Base-by-base conservation (phyloP, 1,140 invertebrate genomes). In the Ladona fulva region DNA sequence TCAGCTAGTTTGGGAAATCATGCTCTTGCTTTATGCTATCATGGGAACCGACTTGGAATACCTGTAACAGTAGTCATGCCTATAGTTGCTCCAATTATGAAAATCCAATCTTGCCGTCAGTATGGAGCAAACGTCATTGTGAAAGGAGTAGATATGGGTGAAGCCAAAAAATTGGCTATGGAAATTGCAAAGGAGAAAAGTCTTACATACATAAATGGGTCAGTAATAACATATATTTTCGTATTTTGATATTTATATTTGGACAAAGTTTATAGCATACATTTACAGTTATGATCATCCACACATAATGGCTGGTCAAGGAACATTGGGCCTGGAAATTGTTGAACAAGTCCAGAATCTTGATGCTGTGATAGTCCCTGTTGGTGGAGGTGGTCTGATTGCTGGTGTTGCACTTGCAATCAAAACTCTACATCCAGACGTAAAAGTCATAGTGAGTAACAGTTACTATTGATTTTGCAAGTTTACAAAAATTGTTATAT, bases 21-120 rank as follows among this genome's bases (percentile, higher is more conserved):
- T 85, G 96, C 96, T 0, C 87, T 94, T 76, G 96, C 93, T 0
- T 85, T 98, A 11, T 91, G 91, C 78, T 98, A 96, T 83, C 96
- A 98, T 83, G 96, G 95, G 0, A 87, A 91, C 80, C 87, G 90
- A 78, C 86, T 98, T 0, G 88, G 89, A 8, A 92, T 98, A 74
- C 92, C 94, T 0, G 92, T 96, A 0, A 97, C 95, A 0, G 96
- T 98, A 1, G 93, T 98, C 0, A 98, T 98, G 96, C 96, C 96
- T 0, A 90, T 92, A 16, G 89, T 94, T 0, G 94, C 95, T 0
- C 94, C 95, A 0, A 93, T 98, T 73, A 97, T 97, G 95, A 98
- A 98, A 86, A 92, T 98, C 74, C 89, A 94, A 80, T 91, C 92
- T 76, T 98, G 96, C 83, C 88, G 90, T 75, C 91, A 92, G 77